These are phyloP conservation scores for Coenobita brevimanus DNA, from an alignment of 1,140 invertebrate species.

Conservation along the genomic window DNA sequence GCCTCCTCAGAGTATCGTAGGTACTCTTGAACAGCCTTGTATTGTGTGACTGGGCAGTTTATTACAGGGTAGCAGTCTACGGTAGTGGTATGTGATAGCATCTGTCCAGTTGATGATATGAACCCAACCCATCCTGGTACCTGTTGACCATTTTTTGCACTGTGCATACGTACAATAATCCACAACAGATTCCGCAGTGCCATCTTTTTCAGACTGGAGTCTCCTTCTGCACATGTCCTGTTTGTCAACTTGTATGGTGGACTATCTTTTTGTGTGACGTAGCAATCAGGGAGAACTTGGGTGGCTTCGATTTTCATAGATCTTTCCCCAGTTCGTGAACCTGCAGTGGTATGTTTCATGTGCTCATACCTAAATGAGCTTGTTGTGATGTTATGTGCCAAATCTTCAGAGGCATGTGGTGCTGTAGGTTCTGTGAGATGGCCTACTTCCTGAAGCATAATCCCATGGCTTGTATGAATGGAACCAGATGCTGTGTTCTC, in stretches of 20 bases:
- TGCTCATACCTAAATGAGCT: neutral
- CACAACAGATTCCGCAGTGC: neutral
- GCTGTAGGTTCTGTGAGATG: too few species aligned
- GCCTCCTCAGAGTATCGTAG: neutral
- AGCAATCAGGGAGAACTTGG: neutral
- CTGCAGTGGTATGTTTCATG: too few species aligned
- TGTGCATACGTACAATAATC: neutral
- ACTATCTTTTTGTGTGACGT: neutral
- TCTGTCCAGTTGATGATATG: neutral
- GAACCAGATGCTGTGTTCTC: neutral
- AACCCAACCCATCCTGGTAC: conserved; percentile 14
- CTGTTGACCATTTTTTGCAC: neutral
- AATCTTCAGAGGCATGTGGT: too few species aligned
- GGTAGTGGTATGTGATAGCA: neutral
- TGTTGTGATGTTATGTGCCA: too few species aligned
- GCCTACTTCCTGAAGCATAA: neutral
- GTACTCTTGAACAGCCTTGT: conserved; percentile 18
- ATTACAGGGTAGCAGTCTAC: conserved; percentile 37
- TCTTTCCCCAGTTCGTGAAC: neutral
- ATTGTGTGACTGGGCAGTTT: neutral
- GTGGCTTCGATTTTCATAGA: neutral
- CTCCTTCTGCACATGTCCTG: neutral
- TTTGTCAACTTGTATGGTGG: too few species aligned
- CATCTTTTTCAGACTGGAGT: neutral
- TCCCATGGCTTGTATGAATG: neutral